These are phyloP conservation scores for Lacerta bilineata DNA, from an alignment of 2,797 vertebrate genomes.

Conservation along the genomic window DNA sequence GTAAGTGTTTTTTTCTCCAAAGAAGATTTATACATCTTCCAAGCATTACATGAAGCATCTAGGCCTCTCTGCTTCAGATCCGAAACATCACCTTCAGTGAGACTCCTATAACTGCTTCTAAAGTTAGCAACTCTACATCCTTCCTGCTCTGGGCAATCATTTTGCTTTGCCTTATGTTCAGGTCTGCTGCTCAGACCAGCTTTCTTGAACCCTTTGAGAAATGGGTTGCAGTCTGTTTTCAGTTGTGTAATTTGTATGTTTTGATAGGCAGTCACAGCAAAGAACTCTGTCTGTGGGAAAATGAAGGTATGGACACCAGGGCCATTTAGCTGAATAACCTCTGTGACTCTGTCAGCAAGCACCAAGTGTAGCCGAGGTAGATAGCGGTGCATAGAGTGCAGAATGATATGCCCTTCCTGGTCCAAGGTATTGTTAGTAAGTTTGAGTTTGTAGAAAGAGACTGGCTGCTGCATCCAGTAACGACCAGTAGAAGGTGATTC, in stretches of 20 bases:
- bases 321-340: constrained; percentile 87
- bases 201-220: constrained; percentile 94
- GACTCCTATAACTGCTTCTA: constrained; percentile 56
- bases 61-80: constrained; percentile 65
- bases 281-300: constrained; percentile 97
- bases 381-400: constrained; percentile 95
- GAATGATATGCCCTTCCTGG: constrained; percentile 90
- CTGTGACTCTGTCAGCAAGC: constrained; percentile 87
- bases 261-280: constrained; percentile 95
- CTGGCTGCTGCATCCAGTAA: constrained; percentile 95
- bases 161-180: constrained; percentile 80
- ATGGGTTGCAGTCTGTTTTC: constrained; percentile 97
- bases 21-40: constrained; percentile 70
- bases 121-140: constrained; percentile 66
- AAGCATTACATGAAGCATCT: constrained; percentile 62
- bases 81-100: constrained; percentile 65
- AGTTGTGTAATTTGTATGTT: constrained; percentile 93
- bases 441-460: constrained; percentile 97
- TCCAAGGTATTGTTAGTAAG: constrained; percentile 91
- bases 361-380: constrained; percentile 92
- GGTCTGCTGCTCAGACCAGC: constrained; percentile 83
- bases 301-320: constrained; percentile 89
- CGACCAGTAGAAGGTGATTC: constrained; percentile 94
- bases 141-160: constrained; percentile 75
- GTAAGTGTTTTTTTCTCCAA: constrained; percentile 74